Evolutionary conservation across 2,888 invertebrate species (phyloP), one percentile per base, ranked within the genome.

Genomic region (Temnothorax ravouxi): DNA sequence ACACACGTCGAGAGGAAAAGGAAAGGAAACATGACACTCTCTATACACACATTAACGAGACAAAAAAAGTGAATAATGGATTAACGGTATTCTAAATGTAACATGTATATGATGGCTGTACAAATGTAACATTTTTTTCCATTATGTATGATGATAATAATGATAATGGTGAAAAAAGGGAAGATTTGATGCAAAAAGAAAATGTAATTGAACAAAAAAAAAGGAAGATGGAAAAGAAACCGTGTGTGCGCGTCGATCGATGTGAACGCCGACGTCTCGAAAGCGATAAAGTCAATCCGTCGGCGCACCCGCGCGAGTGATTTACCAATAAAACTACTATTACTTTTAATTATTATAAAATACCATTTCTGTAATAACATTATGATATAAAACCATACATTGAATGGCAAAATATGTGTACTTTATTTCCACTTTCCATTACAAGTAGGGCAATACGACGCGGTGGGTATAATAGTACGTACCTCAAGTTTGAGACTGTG

Each of bases 301-400:
- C 88, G 91, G 91, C 89, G 91, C 91, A 92, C 90, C 89, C 91
- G 91, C 88, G 92, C 89, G 92, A 93, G 93, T 93, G 93, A 93
- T 93, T 96, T 95, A 96, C 91, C 93, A 91, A 96, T 96, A 96
- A 96, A 77, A 96, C 95, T 96, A 96, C 95, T 96, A 96, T 96
- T 96, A 96, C 95, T 94, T 93, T 94, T 93, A 93, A 96, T 96
- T 96, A 96, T 96, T 96, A 96, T 95, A 95, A 96, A 96, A 96
- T 96, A 96, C 96, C 96, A 96, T 96, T 96, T 96, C 96, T 96
- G 96, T 96, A 96, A 96, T 96, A 96, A 96, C 93, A 95, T 93
- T 94, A 93, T 93, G 92, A 94, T 93, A 94, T 94, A 94, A 94
- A 94, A 94, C 94, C 93, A 94, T 94, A 94, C 93, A 94, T 93